These are phyloP conservation scores for Tuta absoluta DNA, from an alignment of 2,888 invertebrate species.

Conservation along the genomic window DNA sequence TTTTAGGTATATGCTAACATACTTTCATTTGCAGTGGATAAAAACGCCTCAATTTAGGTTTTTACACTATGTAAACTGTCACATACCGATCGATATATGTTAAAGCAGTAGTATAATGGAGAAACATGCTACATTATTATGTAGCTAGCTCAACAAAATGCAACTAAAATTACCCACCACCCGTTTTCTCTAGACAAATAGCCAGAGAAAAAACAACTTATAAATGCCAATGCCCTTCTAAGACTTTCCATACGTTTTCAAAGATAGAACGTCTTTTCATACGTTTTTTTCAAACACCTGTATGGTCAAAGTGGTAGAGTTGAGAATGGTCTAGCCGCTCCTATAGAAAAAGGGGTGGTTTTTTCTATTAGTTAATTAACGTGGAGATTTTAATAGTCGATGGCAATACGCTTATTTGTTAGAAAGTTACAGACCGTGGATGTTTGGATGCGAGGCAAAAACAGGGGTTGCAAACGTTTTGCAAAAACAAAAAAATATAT, in stretches of 20 bases:
- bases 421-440: conserved; percentile 59
- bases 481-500: conserved; percentile 19
- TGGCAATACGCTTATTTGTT: conserved; percentile 63
- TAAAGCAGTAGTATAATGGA: no score
- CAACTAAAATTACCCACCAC: conserved; percentile 12
- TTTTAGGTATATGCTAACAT: no score
- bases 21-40: no score
- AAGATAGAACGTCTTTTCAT: background rate
- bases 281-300: background rate
- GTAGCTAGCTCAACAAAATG: conserved; percentile 17
- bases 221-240: conserved; percentile 21
- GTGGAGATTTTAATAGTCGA: conserved; percentile 58
- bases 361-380: conserved; percentile 53
- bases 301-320: background rate
- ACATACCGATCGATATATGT: no score
- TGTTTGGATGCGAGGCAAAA: conserved; percentile 43
- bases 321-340: conserved; percentile 7
- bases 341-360: conserved; percentile 35
- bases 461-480: conserved; percentile 45
- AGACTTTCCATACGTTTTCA: conserved; percentile 8
- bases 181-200: conserved; percentile 17
- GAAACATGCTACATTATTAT: background rate
- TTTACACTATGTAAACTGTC: no score
- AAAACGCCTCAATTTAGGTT: no score
- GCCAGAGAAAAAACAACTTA: conserved; percentile 8